phyloP scores from a whole-genome alignment of 2,113 vertebrate species.

The Prinia subflava region DNA sequence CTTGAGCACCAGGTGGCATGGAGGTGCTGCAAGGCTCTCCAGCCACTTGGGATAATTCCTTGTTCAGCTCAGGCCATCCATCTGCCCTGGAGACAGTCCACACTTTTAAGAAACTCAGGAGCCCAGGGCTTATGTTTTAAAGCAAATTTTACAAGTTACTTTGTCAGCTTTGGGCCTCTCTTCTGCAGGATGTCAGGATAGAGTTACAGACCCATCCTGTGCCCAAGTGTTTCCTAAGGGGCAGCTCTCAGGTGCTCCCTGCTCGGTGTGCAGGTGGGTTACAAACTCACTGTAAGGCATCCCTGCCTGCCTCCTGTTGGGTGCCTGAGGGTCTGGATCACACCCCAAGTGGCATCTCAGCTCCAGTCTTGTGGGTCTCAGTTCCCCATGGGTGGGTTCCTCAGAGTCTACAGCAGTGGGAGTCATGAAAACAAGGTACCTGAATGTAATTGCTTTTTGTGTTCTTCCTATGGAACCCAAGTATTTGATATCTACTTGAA shows the following conservation, averaged over 20 bases:
- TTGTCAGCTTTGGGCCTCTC: accelerated
- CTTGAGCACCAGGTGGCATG: background rate
- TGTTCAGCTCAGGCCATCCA: accelerated
- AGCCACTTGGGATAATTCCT: accelerated
- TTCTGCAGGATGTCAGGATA: accelerated
- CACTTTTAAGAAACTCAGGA: background rate
- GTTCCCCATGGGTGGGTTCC: background rate
- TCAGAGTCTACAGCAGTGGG: background rate
- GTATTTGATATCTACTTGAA: background rate
- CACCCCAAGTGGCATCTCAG: background rate
- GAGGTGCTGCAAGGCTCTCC: background rate
- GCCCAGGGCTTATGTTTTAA: background rate
- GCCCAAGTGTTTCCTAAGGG: background rate
- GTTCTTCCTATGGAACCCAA: background rate
- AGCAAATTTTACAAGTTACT: background rate
- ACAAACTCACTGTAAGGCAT: background rate
- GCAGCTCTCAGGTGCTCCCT: background rate
- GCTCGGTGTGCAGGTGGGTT: background rate
- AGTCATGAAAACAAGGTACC: background rate
- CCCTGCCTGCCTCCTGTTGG: accelerated
- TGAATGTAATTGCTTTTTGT: background rate
- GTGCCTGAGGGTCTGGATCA: background rate
- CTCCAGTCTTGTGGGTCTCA: background rate
- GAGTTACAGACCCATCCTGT: background rate
- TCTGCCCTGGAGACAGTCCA: background rate